These are phyloP conservation scores for Drosophila melanica DNA, from an alignment of 1,140 invertebrate genomes.

Conservation along the genomic window DNA sequence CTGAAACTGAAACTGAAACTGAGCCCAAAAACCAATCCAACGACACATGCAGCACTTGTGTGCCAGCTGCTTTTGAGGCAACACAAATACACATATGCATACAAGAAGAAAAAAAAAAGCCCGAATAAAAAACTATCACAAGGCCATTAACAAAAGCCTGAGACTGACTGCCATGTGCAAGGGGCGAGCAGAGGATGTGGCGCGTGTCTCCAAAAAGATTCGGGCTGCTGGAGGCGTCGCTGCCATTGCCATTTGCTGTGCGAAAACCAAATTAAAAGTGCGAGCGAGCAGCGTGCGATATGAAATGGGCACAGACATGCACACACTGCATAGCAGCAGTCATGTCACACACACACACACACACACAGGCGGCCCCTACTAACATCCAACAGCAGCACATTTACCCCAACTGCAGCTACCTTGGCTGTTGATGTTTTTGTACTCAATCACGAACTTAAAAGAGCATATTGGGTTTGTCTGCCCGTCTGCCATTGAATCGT, in stretches of 20 bases:
- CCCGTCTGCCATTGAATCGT: no score
- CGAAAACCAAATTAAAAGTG: conserved; percentile 74
- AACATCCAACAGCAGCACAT: background rate
- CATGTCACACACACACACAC: conserved; percentile 14
- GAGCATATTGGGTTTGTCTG: no score
- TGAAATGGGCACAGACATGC: conserved; percentile 57
- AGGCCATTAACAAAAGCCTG: conserved; percentile 80
- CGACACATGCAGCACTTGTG: conserved; percentile 39
- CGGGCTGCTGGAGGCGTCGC: conserved; percentile 9
- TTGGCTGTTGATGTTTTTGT: conserved; percentile 24
- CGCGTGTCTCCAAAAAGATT: conserved; percentile 11
- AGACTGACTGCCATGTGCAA: conserved; percentile 59
- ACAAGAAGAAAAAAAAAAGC: conserved; percentile 9
- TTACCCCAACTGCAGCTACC: conserved; percentile 19
- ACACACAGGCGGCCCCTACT: background rate
- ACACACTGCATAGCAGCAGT: background rate
- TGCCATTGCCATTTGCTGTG: conserved; percentile 13
- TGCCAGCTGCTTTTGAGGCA: conserved; percentile 31
- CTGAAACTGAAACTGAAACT: conserved; percentile 18
- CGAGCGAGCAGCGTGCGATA: conserved; percentile 49
- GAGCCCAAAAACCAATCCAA: conserved; percentile 47
- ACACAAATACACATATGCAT: conserved; percentile 19
- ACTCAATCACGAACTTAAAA: no score
- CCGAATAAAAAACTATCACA: conserved; percentile 67
- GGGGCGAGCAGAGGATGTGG: background rate